phyloP scores from a whole-genome alignment of 2,113 vertebrate genomes.

The Motacilla tschutschensis region DNA sequence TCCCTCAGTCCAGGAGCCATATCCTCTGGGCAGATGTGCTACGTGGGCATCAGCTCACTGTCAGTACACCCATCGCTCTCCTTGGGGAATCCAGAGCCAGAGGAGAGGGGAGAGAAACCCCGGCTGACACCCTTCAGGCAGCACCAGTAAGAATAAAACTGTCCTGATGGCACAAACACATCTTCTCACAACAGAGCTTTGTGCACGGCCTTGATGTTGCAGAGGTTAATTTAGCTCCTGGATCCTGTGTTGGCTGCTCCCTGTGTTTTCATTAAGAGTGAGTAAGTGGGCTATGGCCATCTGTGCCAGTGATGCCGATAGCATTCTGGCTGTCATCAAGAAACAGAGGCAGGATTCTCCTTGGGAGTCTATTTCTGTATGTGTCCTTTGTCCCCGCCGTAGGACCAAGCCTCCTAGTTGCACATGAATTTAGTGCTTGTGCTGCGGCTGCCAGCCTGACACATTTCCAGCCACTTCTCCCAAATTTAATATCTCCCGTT shows the following conservation, averaged over 20 bases:
- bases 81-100: background rate
- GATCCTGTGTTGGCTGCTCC: background rate
- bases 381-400: background rate
- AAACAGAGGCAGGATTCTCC: background rate
- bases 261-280: background rate
- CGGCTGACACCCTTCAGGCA: background rate
- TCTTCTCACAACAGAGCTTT: background rate
- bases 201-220: rapidly evolving
- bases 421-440: background rate
- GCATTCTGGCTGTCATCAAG: background rate
- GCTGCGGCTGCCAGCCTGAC: background rate
- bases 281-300: background rate
- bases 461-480: background rate
- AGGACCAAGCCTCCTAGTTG: background rate
- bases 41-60: rapidly evolving
- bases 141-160: background rate
- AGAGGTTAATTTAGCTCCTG: background rate
- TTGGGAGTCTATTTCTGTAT: background rate
- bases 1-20: background rate
- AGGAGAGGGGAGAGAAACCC: background rate
- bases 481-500: background rate
- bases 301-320: background rate
- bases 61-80: rapidly evolving
- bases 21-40: background rate
- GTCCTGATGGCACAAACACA: rapidly evolving